A percentile compares a stretch with the other conserved stretches of the same genome.
phyloP scores from a whole-genome alignment of 1,140 invertebrate genomes.

The Drosophila nebulosa region DNA sequence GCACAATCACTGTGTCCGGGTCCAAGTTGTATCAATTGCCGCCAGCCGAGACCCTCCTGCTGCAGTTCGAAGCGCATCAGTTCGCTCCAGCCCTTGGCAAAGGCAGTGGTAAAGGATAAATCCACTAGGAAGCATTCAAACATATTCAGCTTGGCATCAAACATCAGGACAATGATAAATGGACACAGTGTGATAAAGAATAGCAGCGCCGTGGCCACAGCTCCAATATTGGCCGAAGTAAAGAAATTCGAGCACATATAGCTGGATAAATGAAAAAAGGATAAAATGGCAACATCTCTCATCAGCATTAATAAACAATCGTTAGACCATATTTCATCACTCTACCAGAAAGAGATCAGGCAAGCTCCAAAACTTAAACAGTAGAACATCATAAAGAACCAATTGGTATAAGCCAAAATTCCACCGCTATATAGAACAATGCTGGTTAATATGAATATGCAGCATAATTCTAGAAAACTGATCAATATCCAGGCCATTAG shows the following conservation, averaged over 20 bases:
- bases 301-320: neutral
- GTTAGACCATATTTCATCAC: neutral
- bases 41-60: slow-evolving; percentile 79
- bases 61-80: slow-evolving; percentile 84
- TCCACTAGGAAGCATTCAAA: slow-evolving; percentile 83
- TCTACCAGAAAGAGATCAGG: slow-evolving; percentile 85
- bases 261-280: slow-evolving; percentile 77
- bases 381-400: slow-evolving; percentile 82
- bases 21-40: slow-evolving; percentile 76
- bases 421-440: slow-evolving; percentile 82
- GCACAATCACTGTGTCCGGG: slow-evolving; percentile 63
- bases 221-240: slow-evolving; percentile 84
- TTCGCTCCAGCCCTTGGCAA: slow-evolving; percentile 84
- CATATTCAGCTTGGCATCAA: slow-evolving; percentile 83
- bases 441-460: slow-evolving; percentile 82
- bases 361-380: slow-evolving; percentile 83
- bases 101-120: slow-evolving; percentile 83
- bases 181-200: slow-evolving; percentile 86
- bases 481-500: slow-evolving; percentile 85
- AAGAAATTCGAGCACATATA: slow-evolving; percentile 87
- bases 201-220: slow-evolving; percentile 84
- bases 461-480: slow-evolving; percentile 82
- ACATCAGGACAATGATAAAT: slow-evolving; percentile 85
- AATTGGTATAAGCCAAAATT: slow-evolving; percentile 83
- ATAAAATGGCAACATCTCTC: no score